These are phyloP conservation scores for Rhodophaea formosa DNA, from an alignment of 2,888 invertebrate genomes.

Conservation along the genomic window DNA sequence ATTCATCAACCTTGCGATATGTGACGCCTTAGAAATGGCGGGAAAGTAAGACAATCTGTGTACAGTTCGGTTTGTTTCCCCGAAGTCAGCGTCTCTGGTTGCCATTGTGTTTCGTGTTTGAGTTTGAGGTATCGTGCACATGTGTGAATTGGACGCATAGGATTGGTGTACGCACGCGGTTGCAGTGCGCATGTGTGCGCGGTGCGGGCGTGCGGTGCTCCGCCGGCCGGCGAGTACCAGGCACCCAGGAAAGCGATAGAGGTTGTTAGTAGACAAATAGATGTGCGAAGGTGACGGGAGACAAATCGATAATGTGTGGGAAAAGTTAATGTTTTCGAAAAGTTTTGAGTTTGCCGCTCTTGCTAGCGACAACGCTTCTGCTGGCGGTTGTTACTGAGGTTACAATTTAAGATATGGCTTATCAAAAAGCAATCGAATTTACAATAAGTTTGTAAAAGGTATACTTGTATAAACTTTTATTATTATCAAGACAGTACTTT, in stretches of 20 bases:
- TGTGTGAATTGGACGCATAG: constrained; percentile 37
- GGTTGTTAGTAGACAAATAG: constrained; percentile 27
- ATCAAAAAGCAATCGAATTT: too few relatives aligned
- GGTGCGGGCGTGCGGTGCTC: constrained; percentile 75
- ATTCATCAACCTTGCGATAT: constrained; percentile 3
- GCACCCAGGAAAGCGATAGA: constrained; percentile 45
- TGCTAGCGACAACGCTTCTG: too few relatives aligned
- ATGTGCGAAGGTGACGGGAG: constrained; percentile 37
- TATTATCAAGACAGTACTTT: too few relatives aligned
- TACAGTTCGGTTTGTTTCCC: constrained; percentile 4
- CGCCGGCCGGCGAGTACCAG: constrained; percentile 73
- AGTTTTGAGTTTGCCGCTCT: neutral
- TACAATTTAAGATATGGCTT: too few relatives aligned
- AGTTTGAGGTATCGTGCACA: constrained; percentile 20
- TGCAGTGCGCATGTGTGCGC: constrained; percentile 74
- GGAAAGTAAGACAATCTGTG: constrained; percentile 10
- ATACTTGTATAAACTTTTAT: too few relatives aligned
- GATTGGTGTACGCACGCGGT: constrained; percentile 35
- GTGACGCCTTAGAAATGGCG: neutral
- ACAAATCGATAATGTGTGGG: constrained; percentile 29
- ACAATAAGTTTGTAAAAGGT: too few relatives aligned
- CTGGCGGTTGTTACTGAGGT: too few relatives aligned
- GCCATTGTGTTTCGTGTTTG: constrained; percentile 24
- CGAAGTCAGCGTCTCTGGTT: constrained; percentile 19
- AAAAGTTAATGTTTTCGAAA: constrained; percentile 17